Evolutionary conservation across 2,888 invertebrate genomes (phyloP).

Genomic region (Acleris laterana): DNA sequence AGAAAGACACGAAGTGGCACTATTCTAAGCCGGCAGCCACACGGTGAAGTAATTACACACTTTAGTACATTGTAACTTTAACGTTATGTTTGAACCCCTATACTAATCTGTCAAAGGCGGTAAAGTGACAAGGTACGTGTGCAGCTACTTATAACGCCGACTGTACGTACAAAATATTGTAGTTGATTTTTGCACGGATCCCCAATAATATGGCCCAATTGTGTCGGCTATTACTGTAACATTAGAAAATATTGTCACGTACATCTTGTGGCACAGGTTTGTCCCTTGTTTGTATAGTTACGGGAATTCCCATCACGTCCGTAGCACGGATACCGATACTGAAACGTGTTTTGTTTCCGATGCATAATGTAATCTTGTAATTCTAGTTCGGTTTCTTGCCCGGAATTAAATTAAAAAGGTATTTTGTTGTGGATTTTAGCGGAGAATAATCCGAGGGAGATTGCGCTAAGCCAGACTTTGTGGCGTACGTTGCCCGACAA

Average conservation of each 20-base stretch:
- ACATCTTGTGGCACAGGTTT: slow-evolving; percentile 54
- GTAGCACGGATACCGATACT: slow-evolving; percentile 58
- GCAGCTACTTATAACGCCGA: too few species aligned
- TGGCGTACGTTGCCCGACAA: slow-evolving; percentile 12
- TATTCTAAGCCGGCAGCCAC: too few species aligned
- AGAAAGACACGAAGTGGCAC: too few species aligned
- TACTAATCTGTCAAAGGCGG: too few species aligned
- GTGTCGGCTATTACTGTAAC: slow-evolving; percentile 36
- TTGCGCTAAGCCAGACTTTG: slow-evolving; percentile 33
- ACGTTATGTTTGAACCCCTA: too few species aligned
- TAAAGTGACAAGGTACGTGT: too few species aligned
- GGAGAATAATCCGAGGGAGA: slow-evolving; percentile 27
- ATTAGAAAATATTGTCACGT: slow-evolving; percentile 59
- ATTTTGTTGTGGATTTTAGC: slow-evolving; percentile 15
- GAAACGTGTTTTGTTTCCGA: slow-evolving; percentile 56
- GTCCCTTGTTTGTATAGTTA: slow-evolving; percentile 51
- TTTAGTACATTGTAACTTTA: too few species aligned
- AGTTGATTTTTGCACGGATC: too few species aligned
- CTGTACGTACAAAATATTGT: too few species aligned
- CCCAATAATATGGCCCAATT: background rate
- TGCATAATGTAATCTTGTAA: slow-evolving; percentile 50
- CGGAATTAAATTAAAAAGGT: slow-evolving; percentile 33
- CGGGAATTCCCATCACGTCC: slow-evolving; percentile 62
- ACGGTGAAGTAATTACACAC: too few species aligned
- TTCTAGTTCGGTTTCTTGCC: slow-evolving; percentile 27